Conservation (phyloP, 2,888 invertebrate species). For the Diaperis boleti region DNA sequence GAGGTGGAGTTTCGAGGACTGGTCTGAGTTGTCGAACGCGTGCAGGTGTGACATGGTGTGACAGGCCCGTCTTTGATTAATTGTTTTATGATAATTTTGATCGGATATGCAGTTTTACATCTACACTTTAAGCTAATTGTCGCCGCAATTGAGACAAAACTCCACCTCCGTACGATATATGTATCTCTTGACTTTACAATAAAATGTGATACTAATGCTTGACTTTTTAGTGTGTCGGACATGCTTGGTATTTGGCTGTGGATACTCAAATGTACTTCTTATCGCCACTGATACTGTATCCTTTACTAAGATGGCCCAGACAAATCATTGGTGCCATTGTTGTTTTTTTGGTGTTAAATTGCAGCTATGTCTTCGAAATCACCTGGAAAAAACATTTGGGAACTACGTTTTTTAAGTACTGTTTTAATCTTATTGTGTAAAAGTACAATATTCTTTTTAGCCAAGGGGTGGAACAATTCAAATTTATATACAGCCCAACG, state of each 20-base stretch:
- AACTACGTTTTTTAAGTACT: slow-evolving; percentile 37
- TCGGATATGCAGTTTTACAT: too few species aligned
- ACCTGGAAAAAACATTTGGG: slow-evolving; percentile 38
- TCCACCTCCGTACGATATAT: too few species aligned
- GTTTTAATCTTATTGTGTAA: background rate
- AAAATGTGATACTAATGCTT: background rate
- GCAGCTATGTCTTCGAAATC: slow-evolving; percentile 40
- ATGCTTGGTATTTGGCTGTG: slow-evolving; percentile 72
- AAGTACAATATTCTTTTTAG: slow-evolving; percentile 31
- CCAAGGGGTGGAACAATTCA: slow-evolving; percentile 28
- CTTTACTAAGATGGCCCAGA: slow-evolving; percentile 63
- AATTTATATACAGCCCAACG: slow-evolving; percentile 39
- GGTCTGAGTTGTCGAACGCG: too few species aligned
- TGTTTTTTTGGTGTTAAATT: slow-evolving; percentile 32
- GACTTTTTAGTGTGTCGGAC: slow-evolving; percentile 66
- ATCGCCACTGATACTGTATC: slow-evolving; percentile 69
- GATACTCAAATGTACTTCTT: slow-evolving; percentile 72
- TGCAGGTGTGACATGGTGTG: too few species aligned
- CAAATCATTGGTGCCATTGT: slow-evolving; percentile 37
- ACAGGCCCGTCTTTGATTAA: too few species aligned
- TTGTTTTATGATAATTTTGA: too few species aligned
- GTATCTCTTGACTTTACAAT: too few species aligned
- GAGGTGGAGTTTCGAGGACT: too few species aligned
- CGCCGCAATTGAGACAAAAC: too few species aligned
- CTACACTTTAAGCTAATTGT: too few species aligned